Evolutionary conservation across 1,140 invertebrate species (phyloP).

Genomic region (Bursaphelenchus mucronatus): DNA sequence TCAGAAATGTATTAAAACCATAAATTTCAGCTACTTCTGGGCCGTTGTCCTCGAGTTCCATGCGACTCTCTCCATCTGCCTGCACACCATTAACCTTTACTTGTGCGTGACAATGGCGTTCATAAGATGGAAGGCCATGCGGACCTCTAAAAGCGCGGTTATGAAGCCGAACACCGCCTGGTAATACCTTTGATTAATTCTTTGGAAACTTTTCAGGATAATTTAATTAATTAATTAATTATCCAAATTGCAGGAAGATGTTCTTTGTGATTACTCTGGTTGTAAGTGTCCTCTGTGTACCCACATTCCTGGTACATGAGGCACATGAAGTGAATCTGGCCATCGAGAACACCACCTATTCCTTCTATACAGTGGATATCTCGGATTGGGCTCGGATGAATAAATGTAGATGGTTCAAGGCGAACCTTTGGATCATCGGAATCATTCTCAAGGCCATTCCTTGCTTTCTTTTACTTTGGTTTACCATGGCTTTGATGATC

Average conservation of each 20-base stretch:
- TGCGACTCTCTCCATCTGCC: slow-evolving; percentile 42
- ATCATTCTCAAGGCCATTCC: slow-evolving; percentile 49
- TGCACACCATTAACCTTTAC: slow-evolving; percentile 51
- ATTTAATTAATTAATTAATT: slow-evolving; percentile 9
- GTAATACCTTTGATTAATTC: slow-evolving; percentile 20
- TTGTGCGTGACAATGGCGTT: slow-evolving; percentile 47
- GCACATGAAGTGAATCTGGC: slow-evolving; percentile 30
- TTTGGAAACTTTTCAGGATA: slow-evolving; percentile 7
- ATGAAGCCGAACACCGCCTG: slow-evolving; percentile 44
- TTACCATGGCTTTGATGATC: slow-evolving; percentile 45
- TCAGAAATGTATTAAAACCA: not conserved
- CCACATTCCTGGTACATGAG: slow-evolving; percentile 50
- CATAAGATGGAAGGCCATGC: slow-evolving; percentile 53
- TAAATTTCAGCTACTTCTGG: slow-evolving; percentile 46
- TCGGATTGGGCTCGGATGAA: slow-evolving; percentile 46
- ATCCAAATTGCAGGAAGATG: slow-evolving; percentile 33
- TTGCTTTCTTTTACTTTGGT: slow-evolving; percentile 52
- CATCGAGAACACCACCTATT: not conserved
- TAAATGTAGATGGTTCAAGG: slow-evolving; percentile 41
- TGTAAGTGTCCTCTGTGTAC: slow-evolving; percentile 40
- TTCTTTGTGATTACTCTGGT: slow-evolving; percentile 35
- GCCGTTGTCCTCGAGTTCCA: slow-evolving; percentile 44
- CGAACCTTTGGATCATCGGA: slow-evolving; percentile 52
- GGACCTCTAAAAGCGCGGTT: slow-evolving; percentile 40
- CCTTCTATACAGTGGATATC: slow-evolving; percentile 48